Evolutionary conservation across 2,113 vertebrate genomes (phyloP), one percentile per base, ranked within the genome.

Genomic region (Microtus pennsylvanicus): DNA sequence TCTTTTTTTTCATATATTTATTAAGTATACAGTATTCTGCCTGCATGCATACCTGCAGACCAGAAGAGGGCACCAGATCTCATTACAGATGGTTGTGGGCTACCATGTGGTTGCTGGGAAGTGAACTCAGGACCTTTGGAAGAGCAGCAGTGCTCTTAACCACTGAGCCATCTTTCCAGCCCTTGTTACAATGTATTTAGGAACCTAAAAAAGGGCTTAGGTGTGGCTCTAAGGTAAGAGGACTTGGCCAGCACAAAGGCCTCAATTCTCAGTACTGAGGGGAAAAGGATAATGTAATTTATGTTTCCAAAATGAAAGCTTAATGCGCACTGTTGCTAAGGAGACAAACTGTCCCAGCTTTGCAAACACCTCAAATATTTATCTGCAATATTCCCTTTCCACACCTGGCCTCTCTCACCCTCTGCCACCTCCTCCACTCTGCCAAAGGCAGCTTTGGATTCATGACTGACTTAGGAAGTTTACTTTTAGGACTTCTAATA

Each of bases 261-360:
- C 50, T 58, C 70, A 75, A 75, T 21, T 42, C 35, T 89, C 8
- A 42, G 50, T 52, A 61, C n/a, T 75, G 26, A 30, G 35, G 33
- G 69, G 9, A 45, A 89, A 42, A 38, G 22, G 14, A 21, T 50
- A 93, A 77, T 45, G 3, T 45, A 28, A 6, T 61, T 38, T 91
- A 11, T 24, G 85, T 80, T 90, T 88, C 76, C 24, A 80, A 90
- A 94, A 47, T 9, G 17, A 94, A 90, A 65, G 10, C 35, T 87
- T 70, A 30, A 65, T 19, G 65, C 65, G 42, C 7, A 69, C 47
- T 69, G 17, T 38, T 50, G 14, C 1, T 26, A 26, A 76, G 50
- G 86, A 45, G 76, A 87, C 22, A 21, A 61, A 82, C 11, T 5
- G n/a, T 10, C 10, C 7, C 61, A 50, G 38, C 21, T 70, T 17